phyloP scores from a whole-genome alignment of 2,888 invertebrate species.

The Hecatera dysodea region DNA sequence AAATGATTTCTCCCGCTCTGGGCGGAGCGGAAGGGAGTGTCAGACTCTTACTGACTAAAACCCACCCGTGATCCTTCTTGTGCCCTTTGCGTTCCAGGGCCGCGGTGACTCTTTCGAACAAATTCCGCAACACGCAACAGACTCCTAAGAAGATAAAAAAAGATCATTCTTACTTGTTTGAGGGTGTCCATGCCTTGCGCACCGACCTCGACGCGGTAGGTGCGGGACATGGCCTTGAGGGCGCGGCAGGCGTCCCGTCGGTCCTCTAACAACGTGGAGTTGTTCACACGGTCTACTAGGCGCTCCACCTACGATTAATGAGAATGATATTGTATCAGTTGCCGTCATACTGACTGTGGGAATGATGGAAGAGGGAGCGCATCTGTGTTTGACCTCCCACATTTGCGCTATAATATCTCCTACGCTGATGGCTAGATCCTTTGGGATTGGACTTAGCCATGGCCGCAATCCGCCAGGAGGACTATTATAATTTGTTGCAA shows the following conservation, averaged over 20 bases:
- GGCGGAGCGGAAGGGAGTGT: no score
- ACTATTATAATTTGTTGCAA: background rate
- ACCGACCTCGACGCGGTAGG: slow-evolving; percentile 98
- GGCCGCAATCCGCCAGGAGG: no score
- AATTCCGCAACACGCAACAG: no score
- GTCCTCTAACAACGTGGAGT: slow-evolving; percentile 98
- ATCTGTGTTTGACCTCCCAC: no score
- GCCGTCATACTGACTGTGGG: background rate
- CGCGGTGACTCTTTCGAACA: no score
- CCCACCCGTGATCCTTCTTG: no score
- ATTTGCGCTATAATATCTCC: no score
- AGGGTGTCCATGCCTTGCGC: slow-evolving; percentile 97
- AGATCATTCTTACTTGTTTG: slow-evolving; percentile 83
- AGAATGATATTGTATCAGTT: background rate
- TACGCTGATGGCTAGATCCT: background rate
- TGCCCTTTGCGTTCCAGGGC: no score
- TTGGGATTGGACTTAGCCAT: no score
- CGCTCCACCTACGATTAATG: slow-evolving; percentile 94
- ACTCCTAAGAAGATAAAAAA: background rate
- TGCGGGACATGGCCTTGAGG: slow-evolving; percentile 96
- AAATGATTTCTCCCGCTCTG: no score
- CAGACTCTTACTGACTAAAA: no score
- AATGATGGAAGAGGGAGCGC: no score
- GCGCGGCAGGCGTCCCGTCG: slow-evolving; percentile 99
- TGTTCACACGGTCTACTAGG: slow-evolving; percentile 97